These are phyloP conservation scores for Siphonodentalium dalli DNA, from an alignment of 2,888 invertebrate genomes.

Conservation along the genomic window DNA sequence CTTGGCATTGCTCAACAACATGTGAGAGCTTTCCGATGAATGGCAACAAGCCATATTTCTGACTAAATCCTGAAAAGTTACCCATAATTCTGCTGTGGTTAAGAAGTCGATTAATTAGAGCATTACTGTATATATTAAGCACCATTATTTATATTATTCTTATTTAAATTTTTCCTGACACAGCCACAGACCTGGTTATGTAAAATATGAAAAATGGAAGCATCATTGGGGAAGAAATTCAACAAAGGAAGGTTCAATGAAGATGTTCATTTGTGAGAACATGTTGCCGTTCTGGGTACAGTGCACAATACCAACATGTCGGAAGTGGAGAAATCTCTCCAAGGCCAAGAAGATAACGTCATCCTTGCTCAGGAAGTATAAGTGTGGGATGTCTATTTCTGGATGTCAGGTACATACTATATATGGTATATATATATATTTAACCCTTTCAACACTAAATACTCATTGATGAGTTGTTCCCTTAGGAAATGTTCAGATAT, in stretches of 20 bases:
- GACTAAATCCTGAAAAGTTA: too few species aligned
- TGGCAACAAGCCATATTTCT: too few species aligned
- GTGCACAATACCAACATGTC: slow-evolving; percentile 56
- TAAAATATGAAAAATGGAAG: slow-evolving; percentile 54
- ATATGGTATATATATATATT: too few species aligned
- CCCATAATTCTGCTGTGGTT: background rate
- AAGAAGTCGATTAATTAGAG: background rate
- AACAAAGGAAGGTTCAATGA: slow-evolving; percentile 53
- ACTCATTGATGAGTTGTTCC: too few species aligned
- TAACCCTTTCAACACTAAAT: too few species aligned
- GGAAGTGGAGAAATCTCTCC: slow-evolving; percentile 63
- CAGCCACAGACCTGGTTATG: slow-evolving; percentile 52
- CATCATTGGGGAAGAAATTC: slow-evolving; percentile 57
- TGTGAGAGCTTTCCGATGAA: too few species aligned
- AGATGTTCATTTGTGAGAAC: slow-evolving; percentile 58
- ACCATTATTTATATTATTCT: background rate
- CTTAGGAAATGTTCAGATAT: too few species aligned
- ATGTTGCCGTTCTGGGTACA: slow-evolving; percentile 64
- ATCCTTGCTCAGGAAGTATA: slow-evolving; percentile 42
- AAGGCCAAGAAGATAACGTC: slow-evolving; percentile 42
- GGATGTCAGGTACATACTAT: slow-evolving; percentile 32
- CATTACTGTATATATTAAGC: background rate
- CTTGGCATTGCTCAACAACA: too few species aligned
- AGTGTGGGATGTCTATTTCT: slow-evolving; percentile 41
- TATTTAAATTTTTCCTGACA: slow-evolving; percentile 5